A percentile compares a stretch with the other conserved stretches of the same genome.
These are phyloP conservation scores for Mesoligia furuncula DNA, from an alignment of 2,888 invertebrate genomes.

Conservation along the genomic window DNA sequence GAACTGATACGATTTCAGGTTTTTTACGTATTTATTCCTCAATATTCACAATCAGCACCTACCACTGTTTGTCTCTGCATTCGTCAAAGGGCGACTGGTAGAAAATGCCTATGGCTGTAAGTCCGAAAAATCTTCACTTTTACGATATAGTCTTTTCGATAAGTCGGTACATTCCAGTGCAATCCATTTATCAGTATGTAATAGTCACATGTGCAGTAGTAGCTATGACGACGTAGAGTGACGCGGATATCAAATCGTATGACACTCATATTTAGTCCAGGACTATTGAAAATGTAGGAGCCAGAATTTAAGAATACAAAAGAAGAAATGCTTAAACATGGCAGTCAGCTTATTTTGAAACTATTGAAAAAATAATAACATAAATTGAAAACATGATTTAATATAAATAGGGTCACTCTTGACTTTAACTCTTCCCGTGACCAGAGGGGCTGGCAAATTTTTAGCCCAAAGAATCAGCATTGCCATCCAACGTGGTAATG, in stretches of 20 bases:
- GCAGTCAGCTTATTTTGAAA: not conserved
- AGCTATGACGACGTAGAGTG: slow-evolving; percentile 1
- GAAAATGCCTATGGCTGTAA: not conserved
- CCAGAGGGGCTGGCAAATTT: too few relatives aligned
- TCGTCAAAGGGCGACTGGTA: not conserved
- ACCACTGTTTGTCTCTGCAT: not conserved
- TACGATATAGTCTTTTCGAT: too few relatives aligned
- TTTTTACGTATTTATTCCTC: not conserved
- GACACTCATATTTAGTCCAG: slow-evolving; percentile 2
- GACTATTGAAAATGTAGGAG: not conserved
- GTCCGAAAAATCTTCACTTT: not conserved
- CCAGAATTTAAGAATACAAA: not conserved
- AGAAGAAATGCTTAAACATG: not conserved
- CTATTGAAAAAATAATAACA: not conserved
- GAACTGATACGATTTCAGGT: not conserved
- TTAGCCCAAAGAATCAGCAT: too few relatives aligned
- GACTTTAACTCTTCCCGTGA: too few relatives aligned
- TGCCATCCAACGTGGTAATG: too few relatives aligned
- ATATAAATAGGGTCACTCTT: too few relatives aligned
- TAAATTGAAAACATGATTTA: not conserved
- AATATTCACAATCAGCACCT: too few relatives aligned
- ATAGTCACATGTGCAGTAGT: slow-evolving; percentile 53
- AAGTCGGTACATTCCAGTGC: slow-evolving; percentile 24
- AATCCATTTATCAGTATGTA: not conserved
- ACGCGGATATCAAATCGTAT: slow-evolving; percentile 17